Base-by-base conservation (phyloP, 2,113 vertebrate species). In the Xenus cinereus region DNA sequence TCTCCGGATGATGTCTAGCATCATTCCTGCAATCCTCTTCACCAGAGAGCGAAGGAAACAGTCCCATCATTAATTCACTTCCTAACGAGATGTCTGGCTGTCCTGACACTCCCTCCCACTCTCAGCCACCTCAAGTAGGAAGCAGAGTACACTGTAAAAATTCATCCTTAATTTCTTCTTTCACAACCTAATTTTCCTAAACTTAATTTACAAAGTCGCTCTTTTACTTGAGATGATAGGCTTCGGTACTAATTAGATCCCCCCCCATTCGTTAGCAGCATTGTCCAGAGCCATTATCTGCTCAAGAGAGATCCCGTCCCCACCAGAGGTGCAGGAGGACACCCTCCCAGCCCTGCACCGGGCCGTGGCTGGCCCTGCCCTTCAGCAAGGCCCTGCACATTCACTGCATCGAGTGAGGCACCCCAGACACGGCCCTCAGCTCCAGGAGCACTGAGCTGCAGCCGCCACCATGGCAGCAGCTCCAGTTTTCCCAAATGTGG, bases 41-140 rank as follows among this genome's bases (percentile, higher is more conserved):
- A 26, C 20, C 66, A 74, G 41, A 23, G 67, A 66, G 60, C 4
- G 0, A 35, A 64, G 45, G 54, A 63, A 84, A 56, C 50, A 24
- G 16, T 82, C 41, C 35, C 63, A 14, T 88, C 85, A 35, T 89
- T 93, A 90, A 92, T 86, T 95, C 88, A 56, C 59, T 94, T 90
- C 87, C 92, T 84, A 59, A 63, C 18, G 0, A 93, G 88, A 46
- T 77, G 74, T 89, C 90, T 96, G 92, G 54, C 87, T 95, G 80
- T 93, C 92, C 88, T 92, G 80, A 84, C 59, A n/a, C 80, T 93
- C 32, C 78, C 95, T 96, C 96, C 94, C 72, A 87, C 93, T 85
- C 94, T 74, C 87, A 91, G 77, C 81, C 80, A 94, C 91, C 84
- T 91, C 87, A 66, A 85, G 92, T 10, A 53, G 82, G 57, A 87